These are phyloP conservation scores for Agrypnus murinus DNA, from an alignment of 2,888 invertebrate genomes.

Conservation along the genomic window DNA sequence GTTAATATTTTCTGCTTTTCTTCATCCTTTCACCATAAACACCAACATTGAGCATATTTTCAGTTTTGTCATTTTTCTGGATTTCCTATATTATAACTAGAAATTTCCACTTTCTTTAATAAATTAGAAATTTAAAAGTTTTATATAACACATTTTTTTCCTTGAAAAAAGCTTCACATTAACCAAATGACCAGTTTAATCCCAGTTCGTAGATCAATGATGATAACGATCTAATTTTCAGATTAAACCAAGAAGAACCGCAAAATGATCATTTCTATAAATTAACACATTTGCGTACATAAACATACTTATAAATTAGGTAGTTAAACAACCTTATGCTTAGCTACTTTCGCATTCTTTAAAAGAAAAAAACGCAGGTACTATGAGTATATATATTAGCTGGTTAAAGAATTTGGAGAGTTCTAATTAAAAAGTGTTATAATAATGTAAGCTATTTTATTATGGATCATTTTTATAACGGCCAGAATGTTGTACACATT, in stretches of 20 bases:
- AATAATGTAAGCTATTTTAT: neutral
- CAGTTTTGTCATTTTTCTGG: no score
- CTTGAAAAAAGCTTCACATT: no score
- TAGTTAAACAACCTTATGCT: neutral
- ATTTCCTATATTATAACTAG: no score
- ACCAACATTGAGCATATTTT: no score
- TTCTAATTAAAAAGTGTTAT: neutral
- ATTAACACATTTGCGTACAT: neutral
- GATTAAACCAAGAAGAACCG: neutral
- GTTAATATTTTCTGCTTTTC: no score
- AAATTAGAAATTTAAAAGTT: no score
- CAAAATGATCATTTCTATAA: neutral
- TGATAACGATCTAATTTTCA: slow-evolving; percentile 7
- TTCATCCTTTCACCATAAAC: no score
- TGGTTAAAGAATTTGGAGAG: neutral
- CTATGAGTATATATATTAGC: no score
- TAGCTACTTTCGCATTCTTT: neutral
- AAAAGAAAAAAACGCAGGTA: neutral
- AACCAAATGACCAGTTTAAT: neutral
- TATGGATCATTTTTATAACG: neutral
- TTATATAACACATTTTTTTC: no score
- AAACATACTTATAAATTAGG: neutral
- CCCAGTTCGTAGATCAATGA: slow-evolving; percentile 2
- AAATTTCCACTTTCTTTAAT: no score
- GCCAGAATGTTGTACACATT: neutral